Conservation (phyloP, 2,113 vertebrate species). For the Catharus bicknelli region DNA sequence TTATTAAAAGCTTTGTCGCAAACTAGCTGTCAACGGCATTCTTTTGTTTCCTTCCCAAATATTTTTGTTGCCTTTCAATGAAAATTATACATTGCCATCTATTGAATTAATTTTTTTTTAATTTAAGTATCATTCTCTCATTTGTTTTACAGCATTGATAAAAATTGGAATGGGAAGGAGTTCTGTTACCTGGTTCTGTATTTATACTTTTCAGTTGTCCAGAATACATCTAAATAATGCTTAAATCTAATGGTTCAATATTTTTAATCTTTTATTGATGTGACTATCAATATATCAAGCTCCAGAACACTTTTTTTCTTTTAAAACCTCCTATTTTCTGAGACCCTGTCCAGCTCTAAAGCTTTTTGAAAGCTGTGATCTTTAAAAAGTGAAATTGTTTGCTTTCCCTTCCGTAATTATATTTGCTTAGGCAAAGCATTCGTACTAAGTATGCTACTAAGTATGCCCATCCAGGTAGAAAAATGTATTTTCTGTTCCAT, state of each 20-base stretch:
- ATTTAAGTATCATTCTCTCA: not conserved
- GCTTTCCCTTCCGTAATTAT: not conserved
- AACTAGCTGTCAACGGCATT: constrained; percentile 23
- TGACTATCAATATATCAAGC: not conserved
- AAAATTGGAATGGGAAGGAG: not conserved
- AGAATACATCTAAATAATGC: not conserved
- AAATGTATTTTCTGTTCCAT: not conserved
- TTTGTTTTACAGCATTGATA: not conserved
- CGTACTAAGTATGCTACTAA: not conserved
- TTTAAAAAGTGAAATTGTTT: not conserved
- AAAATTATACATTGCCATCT: constrained; percentile 43
- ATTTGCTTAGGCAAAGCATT: not conserved
- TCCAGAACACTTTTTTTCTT: not conserved
- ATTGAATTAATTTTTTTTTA: constrained; percentile 34
- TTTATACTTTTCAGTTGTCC: not conserved
- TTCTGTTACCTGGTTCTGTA: not conserved
- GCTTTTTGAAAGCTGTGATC: not conserved
- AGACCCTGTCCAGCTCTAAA: not conserved
- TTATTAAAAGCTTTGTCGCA: constrained; percentile 19
- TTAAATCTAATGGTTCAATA: not conserved
- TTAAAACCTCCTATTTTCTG: not conserved
- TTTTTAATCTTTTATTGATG: not conserved
- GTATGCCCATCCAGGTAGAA: not conserved
- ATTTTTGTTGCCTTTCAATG: constrained; percentile 27
- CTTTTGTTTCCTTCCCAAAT: constrained; percentile 49